Conservation (phyloP, 2,113 vertebrate genomes). For the Odontophorus gujanensis region DNA sequence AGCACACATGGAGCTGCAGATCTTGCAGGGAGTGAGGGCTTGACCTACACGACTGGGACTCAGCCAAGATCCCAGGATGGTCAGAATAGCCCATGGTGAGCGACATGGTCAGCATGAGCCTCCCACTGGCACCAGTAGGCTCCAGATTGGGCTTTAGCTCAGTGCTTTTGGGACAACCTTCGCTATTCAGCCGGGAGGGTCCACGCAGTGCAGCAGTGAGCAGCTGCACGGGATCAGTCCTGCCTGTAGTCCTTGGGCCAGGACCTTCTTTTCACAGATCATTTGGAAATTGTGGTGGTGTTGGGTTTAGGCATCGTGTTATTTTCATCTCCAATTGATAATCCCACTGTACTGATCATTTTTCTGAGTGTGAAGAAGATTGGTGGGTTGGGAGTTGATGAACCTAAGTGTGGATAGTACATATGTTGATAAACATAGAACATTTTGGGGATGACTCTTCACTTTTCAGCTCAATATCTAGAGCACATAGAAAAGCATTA, state of each 20-base stretch:
- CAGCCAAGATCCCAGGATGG: not conserved
- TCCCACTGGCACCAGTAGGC: not conserved
- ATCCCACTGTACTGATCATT: constrained; percentile 10
- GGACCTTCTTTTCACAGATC: not conserved
- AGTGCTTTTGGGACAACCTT: not conserved
- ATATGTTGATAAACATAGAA: constrained; percentile 14
- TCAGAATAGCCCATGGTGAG: not conserved
- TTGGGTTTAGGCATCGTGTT: not conserved
- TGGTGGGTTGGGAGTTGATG: constrained; percentile 41
- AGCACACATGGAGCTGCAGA: not conserved
- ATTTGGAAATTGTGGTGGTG: constrained; percentile 10
- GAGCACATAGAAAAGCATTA: constrained; percentile 59
- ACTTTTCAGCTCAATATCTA: constrained; percentile 58
- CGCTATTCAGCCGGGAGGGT: not conserved
- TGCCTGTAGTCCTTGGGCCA: not conserved
- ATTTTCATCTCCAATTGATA: constrained; percentile 20
- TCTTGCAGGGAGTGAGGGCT: not conserved
- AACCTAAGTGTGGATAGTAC: constrained; percentile 54
- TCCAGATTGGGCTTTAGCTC: not conserved
- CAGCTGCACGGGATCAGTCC: not conserved
- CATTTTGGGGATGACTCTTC: constrained; percentile 49
- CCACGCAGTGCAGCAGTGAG: not conserved
- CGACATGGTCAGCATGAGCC: not conserved
- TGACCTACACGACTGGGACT: fast-evolving
- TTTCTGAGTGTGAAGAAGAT: not conserved